Evolutionary conservation across 2,888 invertebrate genomes (phyloP), one percentile per base, ranked within the genome.

Genomic region (Apamea monoglypha): DNA sequence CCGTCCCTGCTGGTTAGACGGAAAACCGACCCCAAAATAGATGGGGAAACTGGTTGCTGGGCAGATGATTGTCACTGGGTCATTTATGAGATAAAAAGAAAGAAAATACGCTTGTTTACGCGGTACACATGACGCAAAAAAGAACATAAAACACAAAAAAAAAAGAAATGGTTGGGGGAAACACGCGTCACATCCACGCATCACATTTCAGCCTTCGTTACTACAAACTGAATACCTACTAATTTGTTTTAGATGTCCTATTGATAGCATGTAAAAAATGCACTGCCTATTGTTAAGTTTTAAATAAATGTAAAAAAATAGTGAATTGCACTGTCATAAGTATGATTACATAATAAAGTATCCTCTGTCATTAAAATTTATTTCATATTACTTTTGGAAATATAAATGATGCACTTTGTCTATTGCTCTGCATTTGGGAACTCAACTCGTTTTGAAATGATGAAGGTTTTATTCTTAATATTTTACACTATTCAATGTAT

Each of bases 311-410:
- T 74, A 59, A 69, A 77, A 59, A 50, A 16, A 59, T 64, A n/a
- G 40, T 40, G 40, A 56, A 64, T 77, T 77, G 68, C 83, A 77
- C 16, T 76, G 67, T 5, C 44, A 63, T 80, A 44, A 83, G 53
- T 83, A 68, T 80, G 61, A 80, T 69, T 56, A 69, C 83, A 50
- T 63, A 53, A 81, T 47, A 44, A 53, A 36, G 12, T 2, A 44
- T 56, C 14, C 7, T n/a, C 18, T 56, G 21, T 56, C 83, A 56
- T 77, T 69, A 76, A 63, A 63, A 82, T 77, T 14, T n/a, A 29
- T 47, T 76, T 47, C 36, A 29, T n/a, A 12, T 76, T 47, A 36
- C 14, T 36, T 29, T 63, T 63, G 0, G 1, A 53, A 68, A 29
- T n/a, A n/a, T n/a, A 50, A 18, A 67, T 79, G 2, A n/a, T 5